A percentile compares a stretch with the other conserved stretches of the same genome.
Evolutionary conservation across 1,140 invertebrate genomes (phyloP).

Genomic region (Pogonus chalceus): DNA sequence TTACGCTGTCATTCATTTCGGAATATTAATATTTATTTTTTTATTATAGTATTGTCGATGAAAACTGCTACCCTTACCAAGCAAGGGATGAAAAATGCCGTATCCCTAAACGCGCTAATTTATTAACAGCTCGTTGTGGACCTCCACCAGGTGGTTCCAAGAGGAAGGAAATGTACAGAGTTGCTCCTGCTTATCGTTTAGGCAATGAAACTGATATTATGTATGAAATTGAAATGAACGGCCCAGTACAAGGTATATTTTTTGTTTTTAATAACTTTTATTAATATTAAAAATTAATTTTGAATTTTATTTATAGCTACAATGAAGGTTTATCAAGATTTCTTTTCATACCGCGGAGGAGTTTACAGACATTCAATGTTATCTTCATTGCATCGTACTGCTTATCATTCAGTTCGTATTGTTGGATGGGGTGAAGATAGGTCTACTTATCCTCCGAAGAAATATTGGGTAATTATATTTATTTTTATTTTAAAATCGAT

Average conservation of each 20-base stretch:
- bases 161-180: slow-evolving; percentile 57
- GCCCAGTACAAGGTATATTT: slow-evolving; percentile 82
- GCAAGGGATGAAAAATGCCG: slow-evolving; percentile 49
- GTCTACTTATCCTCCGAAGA: slow-evolving; percentile 41
- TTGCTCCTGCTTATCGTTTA: slow-evolving; percentile 76
- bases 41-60: slow-evolving; percentile 58
- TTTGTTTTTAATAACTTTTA: background rate
- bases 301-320: slow-evolving; percentile 53
- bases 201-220: slow-evolving; percentile 74
- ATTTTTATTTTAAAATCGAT: slow-evolving; percentile 8
- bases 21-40: slow-evolving; percentile 10
- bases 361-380: slow-evolving; percentile 62
- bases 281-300: slow-evolving; percentile 5
- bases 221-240: slow-evolving; percentile 81
- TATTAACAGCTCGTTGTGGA: slow-evolving; percentile 43
- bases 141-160: slow-evolving; percentile 34
- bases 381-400: slow-evolving; percentile 44
- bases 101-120: slow-evolving; percentile 39
- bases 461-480: slow-evolving; percentile 71
- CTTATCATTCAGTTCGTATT: slow-evolving; percentile 83
- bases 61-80: slow-evolving; percentile 70
- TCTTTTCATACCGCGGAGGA: slow-evolving; percentile 78
- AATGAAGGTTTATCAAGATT: slow-evolving; percentile 80
- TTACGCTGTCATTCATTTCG: slow-evolving; percentile 3
- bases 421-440: slow-evolving; percentile 82